phyloP scores from a whole-genome alignment of 1,140 invertebrate species.

The Dendrolimus punctatus region DNA sequence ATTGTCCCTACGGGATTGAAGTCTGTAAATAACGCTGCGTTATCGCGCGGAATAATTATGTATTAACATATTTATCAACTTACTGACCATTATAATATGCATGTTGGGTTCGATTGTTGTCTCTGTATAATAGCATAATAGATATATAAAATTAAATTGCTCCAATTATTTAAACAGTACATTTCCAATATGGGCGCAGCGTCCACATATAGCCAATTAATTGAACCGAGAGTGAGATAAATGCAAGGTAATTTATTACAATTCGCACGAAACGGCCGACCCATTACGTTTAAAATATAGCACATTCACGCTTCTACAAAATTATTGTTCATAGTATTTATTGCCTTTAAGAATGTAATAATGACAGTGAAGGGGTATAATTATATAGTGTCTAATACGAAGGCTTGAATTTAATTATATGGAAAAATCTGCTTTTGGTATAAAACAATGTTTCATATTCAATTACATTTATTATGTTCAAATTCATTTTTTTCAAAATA shows the following conservation, averaged over 20 bases:
- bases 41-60: too few species aligned
- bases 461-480: too few species aligned
- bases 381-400: too few species aligned
- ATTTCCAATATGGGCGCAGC: constrained; percentile 15
- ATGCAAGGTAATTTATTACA: constrained; percentile 50
- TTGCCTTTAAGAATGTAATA: constrained; percentile 1
- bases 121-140: background rate
- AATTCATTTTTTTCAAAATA: too few species aligned
- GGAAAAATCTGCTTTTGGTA: too few species aligned
- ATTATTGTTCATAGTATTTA: constrained; percentile 22
- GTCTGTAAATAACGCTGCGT: too few species aligned
- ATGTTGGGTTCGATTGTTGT: background rate
- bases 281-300: constrained; percentile 56
- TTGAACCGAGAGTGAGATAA: constrained; percentile 38
- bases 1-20: too few species aligned
- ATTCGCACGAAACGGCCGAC: constrained; percentile 31
- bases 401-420: too few species aligned
- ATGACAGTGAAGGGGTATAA: too few species aligned
- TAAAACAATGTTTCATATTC: too few species aligned
- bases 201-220: constrained; percentile 39
- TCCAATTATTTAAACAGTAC: constrained; percentile 3
- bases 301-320: constrained; percentile 30
- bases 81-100: too few species aligned
- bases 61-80: too few species aligned
- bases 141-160: constrained; percentile 1